Conservation (phyloP, 2,797 vertebrate genomes). For the Oreortyx pictus region DNA sequence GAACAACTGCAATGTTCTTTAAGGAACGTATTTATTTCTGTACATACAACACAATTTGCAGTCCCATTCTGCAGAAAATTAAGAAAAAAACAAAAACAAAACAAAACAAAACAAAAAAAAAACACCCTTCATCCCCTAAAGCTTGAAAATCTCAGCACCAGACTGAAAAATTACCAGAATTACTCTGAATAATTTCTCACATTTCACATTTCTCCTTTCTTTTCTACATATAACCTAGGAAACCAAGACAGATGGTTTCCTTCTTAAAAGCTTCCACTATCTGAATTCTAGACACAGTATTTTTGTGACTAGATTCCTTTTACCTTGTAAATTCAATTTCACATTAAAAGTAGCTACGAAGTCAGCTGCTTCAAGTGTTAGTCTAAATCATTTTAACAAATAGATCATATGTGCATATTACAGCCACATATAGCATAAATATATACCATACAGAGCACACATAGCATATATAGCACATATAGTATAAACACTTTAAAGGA, state of each 20-base stretch:
- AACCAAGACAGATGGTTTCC: neutral
- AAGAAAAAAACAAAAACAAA: no score
- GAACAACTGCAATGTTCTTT: neutral
- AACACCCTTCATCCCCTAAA: neutral
- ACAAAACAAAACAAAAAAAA: no score
- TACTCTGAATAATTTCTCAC: neutral
- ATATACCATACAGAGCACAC: neutral
- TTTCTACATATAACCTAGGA: neutral
- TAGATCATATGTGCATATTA: neutral
- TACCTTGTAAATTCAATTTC: neutral
- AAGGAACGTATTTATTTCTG: neutral
- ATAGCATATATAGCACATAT: constrained; percentile 13
- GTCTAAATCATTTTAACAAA: constrained; percentile 7
- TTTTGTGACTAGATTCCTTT: neutral
- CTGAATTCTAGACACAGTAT: neutral
- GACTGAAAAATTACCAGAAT: neutral
- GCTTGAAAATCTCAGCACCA: neutral
- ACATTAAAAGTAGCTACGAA: neutral
- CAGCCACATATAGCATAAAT: neutral
- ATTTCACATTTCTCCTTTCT: neutral
- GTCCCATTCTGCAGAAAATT: neutral
- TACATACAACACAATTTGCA: neutral
- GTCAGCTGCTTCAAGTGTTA: constrained; percentile 17
- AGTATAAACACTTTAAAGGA: neutral
- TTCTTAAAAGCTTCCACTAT: neutral